Conservation (phyloP, 2,888 invertebrate species). For the Villa cingulata region DNA sequence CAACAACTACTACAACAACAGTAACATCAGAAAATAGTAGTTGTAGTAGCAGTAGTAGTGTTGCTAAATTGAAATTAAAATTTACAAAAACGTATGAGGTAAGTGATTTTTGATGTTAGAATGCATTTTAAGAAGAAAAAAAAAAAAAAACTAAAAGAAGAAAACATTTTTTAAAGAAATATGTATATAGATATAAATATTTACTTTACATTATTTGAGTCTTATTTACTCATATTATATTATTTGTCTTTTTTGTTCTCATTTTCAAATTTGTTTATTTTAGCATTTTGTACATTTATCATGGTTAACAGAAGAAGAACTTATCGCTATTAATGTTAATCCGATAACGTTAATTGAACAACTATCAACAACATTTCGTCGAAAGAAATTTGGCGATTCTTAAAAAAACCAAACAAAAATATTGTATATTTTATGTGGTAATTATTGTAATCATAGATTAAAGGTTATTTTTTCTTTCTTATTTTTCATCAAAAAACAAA, state of each 20-base stretch:
- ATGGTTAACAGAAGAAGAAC: slow-evolving; percentile 52
- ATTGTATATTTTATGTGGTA: no score
- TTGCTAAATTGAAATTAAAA: slow-evolving; percentile 15
- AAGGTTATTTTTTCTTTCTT: no score
- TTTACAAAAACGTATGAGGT: slow-evolving; percentile 22
- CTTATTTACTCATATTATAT: no score
- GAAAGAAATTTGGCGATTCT: slow-evolving; percentile 48
- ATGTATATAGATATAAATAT: no score
- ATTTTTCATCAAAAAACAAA: no score
- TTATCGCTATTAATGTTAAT: slow-evolving; percentile 63
- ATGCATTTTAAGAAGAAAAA: neutral
- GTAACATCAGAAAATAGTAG: slow-evolving; percentile 24
- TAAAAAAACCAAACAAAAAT: slow-evolving; percentile 17
- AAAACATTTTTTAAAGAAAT: neutral
- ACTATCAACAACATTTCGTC: slow-evolving; percentile 54
- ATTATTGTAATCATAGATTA: no score
- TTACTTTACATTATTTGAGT: neutral
- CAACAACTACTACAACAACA: no score
- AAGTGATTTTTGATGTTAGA: slow-evolving; percentile 4
- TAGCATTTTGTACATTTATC: slow-evolving; percentile 64
- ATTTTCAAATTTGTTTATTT: no score
- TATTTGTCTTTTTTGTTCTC: slow-evolving; percentile 21
- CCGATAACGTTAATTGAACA: slow-evolving; percentile 54
- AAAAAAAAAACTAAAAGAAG: neutral
- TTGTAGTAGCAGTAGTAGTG: slow-evolving; percentile 8